These are phyloP conservation scores for Dermolepida albohirtum DNA, from an alignment of 2,888 invertebrate genomes.

Conservation along the genomic window DNA sequence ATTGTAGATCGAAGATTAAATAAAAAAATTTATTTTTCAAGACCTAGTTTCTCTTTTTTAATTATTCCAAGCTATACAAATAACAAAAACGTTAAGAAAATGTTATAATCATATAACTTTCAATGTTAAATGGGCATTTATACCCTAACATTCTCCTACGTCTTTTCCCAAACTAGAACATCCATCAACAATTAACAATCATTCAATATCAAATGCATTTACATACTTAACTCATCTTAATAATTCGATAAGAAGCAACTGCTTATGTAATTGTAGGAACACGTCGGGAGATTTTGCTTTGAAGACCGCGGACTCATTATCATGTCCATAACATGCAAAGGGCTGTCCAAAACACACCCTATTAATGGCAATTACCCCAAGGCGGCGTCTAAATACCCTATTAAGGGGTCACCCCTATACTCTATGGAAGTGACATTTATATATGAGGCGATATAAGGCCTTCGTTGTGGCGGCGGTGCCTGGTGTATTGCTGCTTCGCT, in stretches of 20 bases:
- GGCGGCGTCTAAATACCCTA: constrained; percentile 62
- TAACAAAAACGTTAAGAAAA: too few species aligned
- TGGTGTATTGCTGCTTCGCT: too few species aligned
- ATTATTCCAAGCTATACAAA: too few species aligned
- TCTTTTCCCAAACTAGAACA: too few species aligned
- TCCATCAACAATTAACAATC: too few species aligned
- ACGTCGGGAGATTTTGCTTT: constrained; percentile 16
- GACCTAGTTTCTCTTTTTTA: too few species aligned
- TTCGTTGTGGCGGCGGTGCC: neutral
- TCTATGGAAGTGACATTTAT: constrained; percentile 62
- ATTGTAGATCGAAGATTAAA: too few species aligned
- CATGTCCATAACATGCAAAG: constrained; percentile 64
- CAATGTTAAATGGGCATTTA: too few species aligned
- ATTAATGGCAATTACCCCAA: constrained; percentile 64
- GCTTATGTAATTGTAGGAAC: constrained; percentile 7
- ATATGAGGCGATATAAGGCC: constrained; percentile 53
- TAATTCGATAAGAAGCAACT: constrained; percentile 1
- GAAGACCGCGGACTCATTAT: constrained; percentile 56
- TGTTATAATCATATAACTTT: too few species aligned
- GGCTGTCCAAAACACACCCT: constrained; percentile 63
- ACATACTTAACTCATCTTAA: neutral
- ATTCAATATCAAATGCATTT: too few species aligned
- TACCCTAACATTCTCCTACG: too few species aligned
- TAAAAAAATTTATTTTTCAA: too few species aligned
- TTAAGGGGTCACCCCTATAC: constrained; percentile 56